Evolutionary conservation across 2,888 invertebrate genomes (phyloP).

Genomic region (Lycophotia porphyrea): DNA sequence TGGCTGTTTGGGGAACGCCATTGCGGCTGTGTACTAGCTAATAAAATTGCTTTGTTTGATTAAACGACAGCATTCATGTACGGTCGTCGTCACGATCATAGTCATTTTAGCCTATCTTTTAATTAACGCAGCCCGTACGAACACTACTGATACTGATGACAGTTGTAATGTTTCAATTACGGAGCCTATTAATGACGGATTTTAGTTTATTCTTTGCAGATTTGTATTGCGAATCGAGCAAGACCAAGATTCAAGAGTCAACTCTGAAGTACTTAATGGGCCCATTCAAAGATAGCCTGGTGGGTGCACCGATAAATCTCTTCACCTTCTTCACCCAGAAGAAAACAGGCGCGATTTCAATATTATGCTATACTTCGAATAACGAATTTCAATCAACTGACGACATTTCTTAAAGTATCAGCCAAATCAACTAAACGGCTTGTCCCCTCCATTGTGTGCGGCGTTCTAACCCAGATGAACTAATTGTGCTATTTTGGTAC

Average conservation of each 20-base stretch:
- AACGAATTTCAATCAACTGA: background rate
- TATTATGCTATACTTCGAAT: background rate
- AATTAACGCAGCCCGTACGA: conserved; percentile 4
- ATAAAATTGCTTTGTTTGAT: conserved; percentile 6
- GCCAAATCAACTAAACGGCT: background rate
- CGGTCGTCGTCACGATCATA: background rate
- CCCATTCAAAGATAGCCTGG: background rate
- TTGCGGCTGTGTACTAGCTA: conserved; percentile 11
- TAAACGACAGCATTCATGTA: background rate
- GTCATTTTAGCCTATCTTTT: conserved; percentile 11
- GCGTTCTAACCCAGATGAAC: background rate
- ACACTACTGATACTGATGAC: background rate
- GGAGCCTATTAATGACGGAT: background rate
- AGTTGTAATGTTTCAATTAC: background rate
- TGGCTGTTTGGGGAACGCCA: conserved; percentile 31
- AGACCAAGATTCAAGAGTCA: background rate
- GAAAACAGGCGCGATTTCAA: background rate
- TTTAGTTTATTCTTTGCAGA: background rate
- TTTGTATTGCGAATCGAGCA: background rate
- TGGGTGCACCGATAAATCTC: background rate
- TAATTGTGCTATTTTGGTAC: background rate
- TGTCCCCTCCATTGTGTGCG: background rate
- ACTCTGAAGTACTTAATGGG: background rate
- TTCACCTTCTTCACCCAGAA: background rate
- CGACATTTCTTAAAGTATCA: background rate